Conservation (phyloP, 2,797 vertebrate genomes). For the Microchirus variegatus region DNA sequence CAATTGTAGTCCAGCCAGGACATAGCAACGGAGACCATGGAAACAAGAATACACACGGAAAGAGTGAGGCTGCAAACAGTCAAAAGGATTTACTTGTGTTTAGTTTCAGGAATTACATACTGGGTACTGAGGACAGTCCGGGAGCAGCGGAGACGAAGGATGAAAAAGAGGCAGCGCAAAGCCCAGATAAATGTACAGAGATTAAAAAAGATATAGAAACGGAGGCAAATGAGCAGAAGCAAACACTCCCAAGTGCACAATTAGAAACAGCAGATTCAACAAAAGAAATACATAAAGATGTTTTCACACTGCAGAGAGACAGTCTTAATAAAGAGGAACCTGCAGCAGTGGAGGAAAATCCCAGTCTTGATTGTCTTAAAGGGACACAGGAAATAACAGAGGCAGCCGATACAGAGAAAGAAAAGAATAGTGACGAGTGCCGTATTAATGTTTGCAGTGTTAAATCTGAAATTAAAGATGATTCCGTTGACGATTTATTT, state of each 20-base stretch:
- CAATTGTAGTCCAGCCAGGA: conserved; percentile 57
- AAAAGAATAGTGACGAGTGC: conserved; percentile 20
- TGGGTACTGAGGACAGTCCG: conserved; percentile 57
- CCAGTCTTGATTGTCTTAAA: conserved; percentile 12
- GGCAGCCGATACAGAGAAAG: conserved; percentile 12
- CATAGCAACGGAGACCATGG: conserved; percentile 68
- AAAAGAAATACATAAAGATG: conserved; percentile 20
- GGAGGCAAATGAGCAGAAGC: conserved; percentile 31
- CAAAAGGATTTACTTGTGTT: conserved; percentile 73
- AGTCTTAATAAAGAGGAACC: conserved; percentile 16
- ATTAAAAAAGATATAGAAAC: conserved; percentile 26
- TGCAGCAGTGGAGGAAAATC: conserved; percentile 18
- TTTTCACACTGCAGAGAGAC: conserved; percentile 17
- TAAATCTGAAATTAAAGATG: conserved; percentile 15
- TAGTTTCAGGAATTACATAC: conserved; percentile 83
- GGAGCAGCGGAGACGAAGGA: conserved; percentile 33
- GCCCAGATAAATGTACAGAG: conserved; percentile 25
- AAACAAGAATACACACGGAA: conserved; percentile 71
- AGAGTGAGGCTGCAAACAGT: conserved; percentile 65
- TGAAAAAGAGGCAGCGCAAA: conserved; percentile 23
- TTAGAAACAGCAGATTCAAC: conserved; percentile 37
- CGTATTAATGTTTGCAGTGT: conserved; percentile 9
- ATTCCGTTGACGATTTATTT: conserved; percentile 9
- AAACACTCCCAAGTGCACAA: conserved; percentile 14
- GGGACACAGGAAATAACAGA: conserved; percentile 17